Conservation (phyloP, 2,797 vertebrate species). For the Lophura swinhoii region DNA sequence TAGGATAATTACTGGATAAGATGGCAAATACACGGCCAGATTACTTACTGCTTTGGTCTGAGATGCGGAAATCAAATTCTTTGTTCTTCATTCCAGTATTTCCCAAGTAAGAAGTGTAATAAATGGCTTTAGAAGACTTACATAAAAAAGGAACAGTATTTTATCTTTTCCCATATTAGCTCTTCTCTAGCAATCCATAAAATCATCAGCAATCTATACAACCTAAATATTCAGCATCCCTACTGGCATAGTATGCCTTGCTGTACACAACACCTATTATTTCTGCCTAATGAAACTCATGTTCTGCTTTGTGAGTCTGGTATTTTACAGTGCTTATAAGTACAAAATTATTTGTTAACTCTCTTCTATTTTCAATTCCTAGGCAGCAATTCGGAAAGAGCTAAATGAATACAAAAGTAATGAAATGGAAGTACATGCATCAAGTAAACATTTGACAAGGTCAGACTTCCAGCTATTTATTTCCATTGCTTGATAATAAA, state of each 20-base stretch:
- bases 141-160: not conserved
- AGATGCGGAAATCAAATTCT: not conserved
- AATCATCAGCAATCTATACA: not conserved
- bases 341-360: not conserved
- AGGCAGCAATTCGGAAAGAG: conserved; percentile 98
- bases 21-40: not conserved
- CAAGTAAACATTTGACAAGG: conserved; percentile 98
- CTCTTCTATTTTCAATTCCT: conserved; percentile 10
- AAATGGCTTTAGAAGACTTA: not conserved
- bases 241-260: not conserved
- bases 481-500: not conserved
- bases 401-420: conserved; percentile 98
- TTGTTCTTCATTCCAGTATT: not conserved
- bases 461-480: conserved; percentile 63
- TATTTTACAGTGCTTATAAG: not conserved
- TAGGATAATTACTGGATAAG: not conserved
- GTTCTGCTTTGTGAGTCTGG: not conserved
- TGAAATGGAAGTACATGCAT: conserved; percentile 98
- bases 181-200: not conserved
- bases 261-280: fast-evolving
- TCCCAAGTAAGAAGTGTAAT: not conserved
- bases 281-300: not conserved
- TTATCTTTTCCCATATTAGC: not conserved
- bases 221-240: not conserved
- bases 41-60: not conserved